Evolutionary conservation across 2,888 invertebrate genomes (phyloP).

Genomic region (Andrena dorsata): DNA sequence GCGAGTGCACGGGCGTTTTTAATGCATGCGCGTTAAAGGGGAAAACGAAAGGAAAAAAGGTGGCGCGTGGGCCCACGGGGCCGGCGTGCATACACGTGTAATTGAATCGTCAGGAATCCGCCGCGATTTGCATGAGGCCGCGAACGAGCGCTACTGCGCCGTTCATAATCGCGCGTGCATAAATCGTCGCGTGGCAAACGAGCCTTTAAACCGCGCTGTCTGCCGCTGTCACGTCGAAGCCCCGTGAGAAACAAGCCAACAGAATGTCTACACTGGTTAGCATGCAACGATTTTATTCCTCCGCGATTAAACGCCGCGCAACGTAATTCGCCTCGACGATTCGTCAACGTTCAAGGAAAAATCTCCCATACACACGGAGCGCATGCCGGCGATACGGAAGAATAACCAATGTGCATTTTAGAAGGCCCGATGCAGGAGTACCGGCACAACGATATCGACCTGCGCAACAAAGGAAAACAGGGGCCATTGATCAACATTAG

Average conservation of each 20-base stretch:
- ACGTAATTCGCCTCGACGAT: not conserved
- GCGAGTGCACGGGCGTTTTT: conserved; percentile 5
- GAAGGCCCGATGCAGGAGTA: not conserved
- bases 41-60: conserved; percentile 29
- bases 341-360: too few species aligned
- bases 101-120: conserved; percentile 76
- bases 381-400: not conserved
- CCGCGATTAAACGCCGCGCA: too few species aligned
- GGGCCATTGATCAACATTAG: conserved; percentile 47
- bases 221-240: conserved; percentile 26
- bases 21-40: conserved; percentile 32
- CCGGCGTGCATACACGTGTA: conserved; percentile 44
- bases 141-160: conserved; percentile 73
- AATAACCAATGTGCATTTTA: not conserved
- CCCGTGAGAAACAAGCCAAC: not conserved
- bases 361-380: not conserved
- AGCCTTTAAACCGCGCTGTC: conserved; percentile 38
- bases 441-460: conserved; percentile 31
- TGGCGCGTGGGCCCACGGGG: not conserved
- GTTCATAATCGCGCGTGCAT: conserved; percentile 74
- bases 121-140: conserved; percentile 70
- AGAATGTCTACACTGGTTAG: too few species aligned
- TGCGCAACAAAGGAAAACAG: not conserved
- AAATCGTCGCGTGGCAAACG: conserved; percentile 48
- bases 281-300: too few species aligned